Base-by-base conservation (phyloP, 2,888 invertebrate species). In the Euzophera pinguis region DNA sequence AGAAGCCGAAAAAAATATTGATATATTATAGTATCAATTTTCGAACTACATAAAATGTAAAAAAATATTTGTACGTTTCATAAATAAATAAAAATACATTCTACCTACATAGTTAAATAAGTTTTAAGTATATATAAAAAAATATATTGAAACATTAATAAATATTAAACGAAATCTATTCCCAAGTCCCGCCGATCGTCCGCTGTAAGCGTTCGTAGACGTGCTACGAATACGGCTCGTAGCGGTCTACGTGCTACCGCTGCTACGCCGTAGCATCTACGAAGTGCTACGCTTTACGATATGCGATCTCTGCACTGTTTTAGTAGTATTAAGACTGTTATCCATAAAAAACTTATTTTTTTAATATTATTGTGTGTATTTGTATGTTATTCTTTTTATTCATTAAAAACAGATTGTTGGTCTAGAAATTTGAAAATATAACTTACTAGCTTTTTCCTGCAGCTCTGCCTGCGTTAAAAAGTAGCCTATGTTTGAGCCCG, bases 171-270 rank as follows among this genome's bases (percentile, higher is more conserved):
- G 53, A 63, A 67, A 69, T 71, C 64, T 66, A 72, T 75, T 68
- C 39, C 16, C 39, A 9, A 16, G 10, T 39, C 63, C 57, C 62
- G 63, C 59, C 65, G 68, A 75, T 74, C 69, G 73, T 61, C 61
- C 64, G 62, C 59, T 67, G 63, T 71, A 68, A 77, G 75, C 68
- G 64, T 56, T 61, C 65, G 76, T 78, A 79, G 77, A 84, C 81
- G 84, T 84, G 85, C 82, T 81, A 81, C 81, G 84, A 84, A 79
- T 83, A 65, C 22, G 5, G 22, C 76, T 73, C 77, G 74, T 60
- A 52, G 54, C 49, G 47, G 29, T 42, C 51, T 59, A 60, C 57
- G 53, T 49, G 62, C 62, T 61, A 59, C 62, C 52, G 29, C 54
- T 60, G 62, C 62, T 61, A 59, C 62, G 53, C 17, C 55, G 57